Evolutionary conservation across 2,797 vertebrate species (phyloP).

Genomic region (Dendrocincla tyrannina): DNA sequence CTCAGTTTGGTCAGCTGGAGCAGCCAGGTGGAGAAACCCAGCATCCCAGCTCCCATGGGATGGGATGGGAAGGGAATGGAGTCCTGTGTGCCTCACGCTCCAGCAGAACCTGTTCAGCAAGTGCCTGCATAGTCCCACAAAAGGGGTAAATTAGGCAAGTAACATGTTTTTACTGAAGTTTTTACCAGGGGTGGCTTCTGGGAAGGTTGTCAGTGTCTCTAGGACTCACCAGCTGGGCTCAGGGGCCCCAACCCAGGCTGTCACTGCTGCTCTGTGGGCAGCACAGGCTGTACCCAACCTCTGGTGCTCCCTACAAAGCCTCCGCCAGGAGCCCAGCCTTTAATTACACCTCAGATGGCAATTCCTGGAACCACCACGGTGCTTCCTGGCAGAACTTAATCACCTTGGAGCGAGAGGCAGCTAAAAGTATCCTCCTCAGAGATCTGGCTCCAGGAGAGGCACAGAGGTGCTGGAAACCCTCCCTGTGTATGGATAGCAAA

Average conservation of each 20-base stretch:
- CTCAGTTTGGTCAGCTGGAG: neutral
- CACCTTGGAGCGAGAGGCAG: neutral
- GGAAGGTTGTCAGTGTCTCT: neutral
- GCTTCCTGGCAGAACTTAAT: slow-evolving; percentile 36
- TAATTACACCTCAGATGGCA: neutral
- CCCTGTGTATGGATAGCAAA: neutral
- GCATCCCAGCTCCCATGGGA: accelerated
- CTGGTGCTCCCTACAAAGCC: neutral
- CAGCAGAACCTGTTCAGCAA: neutral
- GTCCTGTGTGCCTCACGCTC: neutral
- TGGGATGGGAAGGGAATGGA: accelerated
- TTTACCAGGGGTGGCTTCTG: neutral
- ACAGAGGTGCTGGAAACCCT: neutral
- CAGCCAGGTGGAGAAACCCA: neutral
- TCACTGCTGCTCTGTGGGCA: neutral
- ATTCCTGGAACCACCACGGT: slow-evolving; percentile 19
- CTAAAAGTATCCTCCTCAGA: neutral
- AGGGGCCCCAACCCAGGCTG: neutral
- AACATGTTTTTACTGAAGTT: neutral
- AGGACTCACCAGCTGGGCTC: neutral
- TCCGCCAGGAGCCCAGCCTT: neutral
- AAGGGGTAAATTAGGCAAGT: neutral
- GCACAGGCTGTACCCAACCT: neutral
- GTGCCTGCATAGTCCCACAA: neutral
- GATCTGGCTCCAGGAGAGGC: neutral